phyloP scores from a whole-genome alignment of 2,888 invertebrate genomes.

The Dascillus cervinus region DNA sequence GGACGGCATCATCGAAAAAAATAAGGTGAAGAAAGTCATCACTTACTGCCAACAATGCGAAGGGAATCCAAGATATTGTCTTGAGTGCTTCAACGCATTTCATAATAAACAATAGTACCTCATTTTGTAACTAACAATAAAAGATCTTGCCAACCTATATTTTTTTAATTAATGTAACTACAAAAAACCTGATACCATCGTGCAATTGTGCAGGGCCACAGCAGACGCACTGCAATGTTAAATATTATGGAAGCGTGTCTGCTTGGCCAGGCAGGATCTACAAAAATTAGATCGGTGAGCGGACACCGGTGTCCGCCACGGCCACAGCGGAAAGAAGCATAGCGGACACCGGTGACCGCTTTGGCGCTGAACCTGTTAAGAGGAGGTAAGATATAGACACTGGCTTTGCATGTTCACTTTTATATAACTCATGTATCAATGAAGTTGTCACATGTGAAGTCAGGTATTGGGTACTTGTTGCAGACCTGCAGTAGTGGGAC shows the following conservation, averaged over 20 bases:
- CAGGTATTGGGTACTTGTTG: too few species aligned
- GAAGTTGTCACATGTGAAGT: too few species aligned
- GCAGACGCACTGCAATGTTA: neutral
- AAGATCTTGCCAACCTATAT: neutral
- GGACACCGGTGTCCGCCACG: neutral
- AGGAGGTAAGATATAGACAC: too few species aligned
- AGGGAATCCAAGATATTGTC: conserved; percentile 4
- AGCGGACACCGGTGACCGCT: neutral
- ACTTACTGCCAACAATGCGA: conserved; percentile 7
- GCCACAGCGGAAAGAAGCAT: neutral
- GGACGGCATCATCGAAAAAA: conserved; percentile 3
- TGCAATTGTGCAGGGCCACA: neutral
- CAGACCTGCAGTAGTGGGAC: too few species aligned
- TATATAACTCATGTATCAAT: too few species aligned
- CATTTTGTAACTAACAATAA: too few species aligned
- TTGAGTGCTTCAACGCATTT: neutral
- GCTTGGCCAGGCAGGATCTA: neutral
- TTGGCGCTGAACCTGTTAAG: neutral
- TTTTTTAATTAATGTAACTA: neutral
- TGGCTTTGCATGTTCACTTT: too few species aligned
- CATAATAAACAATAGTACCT: neutral
- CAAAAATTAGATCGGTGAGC: neutral
- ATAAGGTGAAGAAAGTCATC: conserved; percentile 8
- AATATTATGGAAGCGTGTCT: neutral
- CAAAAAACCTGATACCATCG: neutral